These are phyloP conservation scores for Empis stercorea DNA, from an alignment of 2,888 invertebrate genomes.

Conservation along the genomic window DNA sequence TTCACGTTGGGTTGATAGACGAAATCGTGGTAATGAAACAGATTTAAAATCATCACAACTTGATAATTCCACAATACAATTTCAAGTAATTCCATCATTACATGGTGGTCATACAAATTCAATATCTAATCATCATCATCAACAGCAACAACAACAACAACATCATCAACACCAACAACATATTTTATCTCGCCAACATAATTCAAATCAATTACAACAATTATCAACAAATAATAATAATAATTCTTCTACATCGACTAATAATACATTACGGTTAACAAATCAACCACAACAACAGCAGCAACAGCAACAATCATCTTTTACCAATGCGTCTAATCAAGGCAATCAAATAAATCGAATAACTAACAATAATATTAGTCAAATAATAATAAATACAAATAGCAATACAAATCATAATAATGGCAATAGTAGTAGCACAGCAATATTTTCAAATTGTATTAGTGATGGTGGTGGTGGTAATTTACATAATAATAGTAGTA, in stretches of 20 bases:
- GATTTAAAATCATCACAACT: conserved; percentile 17
- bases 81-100: conserved; percentile 13
- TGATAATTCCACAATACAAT: conserved; percentile 26
- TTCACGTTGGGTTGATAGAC: conserved; percentile 34
- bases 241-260: not conserved
- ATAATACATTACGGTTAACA: not conserved
- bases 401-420: conserved; percentile 12
- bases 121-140: conserved; percentile 1
- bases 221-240: conserved; percentile 3
- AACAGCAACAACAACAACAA: conserved; percentile 23
- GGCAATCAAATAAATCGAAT: conserved; percentile 30
- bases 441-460: conserved; percentile 5
- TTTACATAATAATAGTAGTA: conserved; percentile 15
- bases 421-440: conserved; percentile 13
- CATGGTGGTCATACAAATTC: conserved; percentile 4
- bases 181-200: conserved; percentile 12
- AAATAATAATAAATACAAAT: conserved; percentile 18
- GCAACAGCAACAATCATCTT: conserved; percentile 24
- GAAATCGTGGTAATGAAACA: conserved; percentile 19
- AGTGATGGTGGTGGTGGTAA: conserved; percentile 5
- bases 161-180: conserved; percentile 14
- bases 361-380: conserved; percentile 27
- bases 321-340: conserved; percentile 22
- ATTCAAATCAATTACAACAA: conserved; percentile 11
- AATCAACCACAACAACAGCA: conserved; percentile 8